Base-by-base conservation (phyloP, 2,113 vertebrate species). In the Loxodonta africana region DNA sequence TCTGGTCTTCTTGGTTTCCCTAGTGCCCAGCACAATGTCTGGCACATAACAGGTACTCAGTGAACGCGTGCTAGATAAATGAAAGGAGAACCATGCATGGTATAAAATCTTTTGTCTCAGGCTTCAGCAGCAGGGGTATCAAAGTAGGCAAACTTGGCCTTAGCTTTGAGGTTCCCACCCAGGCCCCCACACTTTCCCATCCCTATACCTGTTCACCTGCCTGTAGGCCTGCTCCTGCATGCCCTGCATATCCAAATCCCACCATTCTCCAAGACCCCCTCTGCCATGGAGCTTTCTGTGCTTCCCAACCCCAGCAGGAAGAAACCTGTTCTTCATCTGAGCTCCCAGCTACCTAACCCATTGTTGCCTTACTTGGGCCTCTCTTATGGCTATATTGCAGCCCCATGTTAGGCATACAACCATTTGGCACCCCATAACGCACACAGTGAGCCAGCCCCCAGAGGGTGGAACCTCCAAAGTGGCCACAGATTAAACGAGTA, bases 1-100 rank as follows among this genome's bases (percentile, higher is more conserved):
- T 83, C 94, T 65, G 87, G 84, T 76, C 96, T 83, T 90, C 95
- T 67, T 88, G 88, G 82, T 26, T 95, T 67, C 73, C 90, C 93
- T 67, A 82, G 96, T 89, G 96, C 89, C 76, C 26, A 74, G 81
- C 65, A 63, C 33, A 41, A 44, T 83, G 93, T 71, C 83, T 57
- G 90, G 86, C 53, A 81, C 81, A 74, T 33, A 62, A 90, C 0
- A 97, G 53, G 84, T 73, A 74, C 87, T 76, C 84, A 92, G 53
- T 82, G 46, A 96, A 65, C 63, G 60, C 8, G 11, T 5, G 30
- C 12, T 84, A 46, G 87, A 83, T 83, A 91, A 83, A 96, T 18
- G 57, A 94, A 73, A 57, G 57, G n/a, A 57, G 46, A 69, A 20
- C 60, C 81, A 57, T 9, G 10, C n/a, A 37, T 8, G 53, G 89